Conservation (phyloP, 2,797 vertebrate genomes). For the Xiphophorus birchmanni region DNA sequence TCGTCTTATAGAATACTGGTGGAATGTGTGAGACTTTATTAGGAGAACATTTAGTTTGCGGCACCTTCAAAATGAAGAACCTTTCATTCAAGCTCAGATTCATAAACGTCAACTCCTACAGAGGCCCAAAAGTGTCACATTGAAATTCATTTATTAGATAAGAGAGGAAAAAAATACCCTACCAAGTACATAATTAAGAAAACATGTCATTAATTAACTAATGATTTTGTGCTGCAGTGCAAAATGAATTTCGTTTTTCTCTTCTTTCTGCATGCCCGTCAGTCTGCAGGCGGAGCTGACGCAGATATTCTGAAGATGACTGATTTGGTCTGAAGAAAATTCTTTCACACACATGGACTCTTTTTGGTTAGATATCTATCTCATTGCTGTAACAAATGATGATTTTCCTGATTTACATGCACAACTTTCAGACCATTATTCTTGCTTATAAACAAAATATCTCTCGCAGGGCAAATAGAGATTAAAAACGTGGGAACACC, state of each 20-base stretch:
- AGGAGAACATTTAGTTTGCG: conserved; percentile 17
- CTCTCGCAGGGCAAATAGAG: background rate
- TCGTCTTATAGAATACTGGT: conserved; percentile 46
- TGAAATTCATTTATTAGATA: background rate
- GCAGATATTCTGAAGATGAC: background rate
- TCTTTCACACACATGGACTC: background rate
- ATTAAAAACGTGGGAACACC: background rate
- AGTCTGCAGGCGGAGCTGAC: background rate
- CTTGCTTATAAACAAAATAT: background rate
- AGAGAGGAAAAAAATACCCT: background rate
- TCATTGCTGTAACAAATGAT: background rate
- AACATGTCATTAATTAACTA: background rate
- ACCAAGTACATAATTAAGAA: background rate
- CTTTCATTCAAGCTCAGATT: background rate
- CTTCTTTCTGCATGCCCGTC: background rate
- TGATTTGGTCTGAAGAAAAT: background rate
- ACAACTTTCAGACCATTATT: background rate
- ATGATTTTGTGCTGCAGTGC: background rate
- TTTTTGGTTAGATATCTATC: background rate
- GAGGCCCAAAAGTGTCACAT: background rate
- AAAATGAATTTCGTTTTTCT: background rate
- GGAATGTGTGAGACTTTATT: conserved; percentile 46
- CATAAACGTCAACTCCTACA: background rate
- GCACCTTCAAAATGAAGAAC: background rate
- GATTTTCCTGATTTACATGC: background rate